These are phyloP conservation scores for Rhopilema esculentum DNA, from an alignment of 30 jellyfish, hydroid and myxozoan genomes.

Conservation along the genomic window DNA sequence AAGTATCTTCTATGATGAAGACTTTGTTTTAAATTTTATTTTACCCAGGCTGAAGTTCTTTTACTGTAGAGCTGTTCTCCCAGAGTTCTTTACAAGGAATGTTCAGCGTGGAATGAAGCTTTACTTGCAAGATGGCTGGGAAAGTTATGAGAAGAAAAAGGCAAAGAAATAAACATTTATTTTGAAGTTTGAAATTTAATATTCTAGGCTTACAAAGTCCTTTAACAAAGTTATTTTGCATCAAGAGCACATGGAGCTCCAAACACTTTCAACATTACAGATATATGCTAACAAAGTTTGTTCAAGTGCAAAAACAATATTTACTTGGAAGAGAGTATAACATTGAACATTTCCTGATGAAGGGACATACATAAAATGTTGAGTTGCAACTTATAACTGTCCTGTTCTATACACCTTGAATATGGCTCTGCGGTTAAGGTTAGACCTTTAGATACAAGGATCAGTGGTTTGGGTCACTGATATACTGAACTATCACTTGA, in stretches of 20 bases:
- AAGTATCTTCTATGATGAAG: constrained; percentile 21
- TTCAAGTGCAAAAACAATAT: background rate
- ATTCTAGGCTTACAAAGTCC: background rate
- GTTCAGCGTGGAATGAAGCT: constrained; percentile 14
- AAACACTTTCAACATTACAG: background rate
- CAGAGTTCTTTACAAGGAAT: constrained; percentile 9
- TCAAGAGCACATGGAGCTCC: background rate
- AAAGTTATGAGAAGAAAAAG: constrained; percentile 1
- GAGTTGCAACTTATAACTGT: background rate
- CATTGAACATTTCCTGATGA: background rate
- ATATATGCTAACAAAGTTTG: background rate
- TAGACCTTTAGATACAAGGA: background rate
- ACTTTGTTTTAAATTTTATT: background rate
- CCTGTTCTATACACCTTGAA: background rate
- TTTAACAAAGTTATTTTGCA: background rate
- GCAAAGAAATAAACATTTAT: background rate
- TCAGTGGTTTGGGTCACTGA: background rate
- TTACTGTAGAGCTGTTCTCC: background rate
- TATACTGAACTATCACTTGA: background rate
- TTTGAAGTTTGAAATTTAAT: background rate
- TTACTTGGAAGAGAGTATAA: background rate
- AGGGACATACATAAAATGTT: background rate
- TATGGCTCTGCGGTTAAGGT: background rate
- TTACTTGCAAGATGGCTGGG: constrained; percentile 14
- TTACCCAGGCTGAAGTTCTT: constrained; percentile 1